Evolutionary conservation across 2,888 invertebrate genomes (phyloP).

Genomic region (Heliconius charithonia): DNA sequence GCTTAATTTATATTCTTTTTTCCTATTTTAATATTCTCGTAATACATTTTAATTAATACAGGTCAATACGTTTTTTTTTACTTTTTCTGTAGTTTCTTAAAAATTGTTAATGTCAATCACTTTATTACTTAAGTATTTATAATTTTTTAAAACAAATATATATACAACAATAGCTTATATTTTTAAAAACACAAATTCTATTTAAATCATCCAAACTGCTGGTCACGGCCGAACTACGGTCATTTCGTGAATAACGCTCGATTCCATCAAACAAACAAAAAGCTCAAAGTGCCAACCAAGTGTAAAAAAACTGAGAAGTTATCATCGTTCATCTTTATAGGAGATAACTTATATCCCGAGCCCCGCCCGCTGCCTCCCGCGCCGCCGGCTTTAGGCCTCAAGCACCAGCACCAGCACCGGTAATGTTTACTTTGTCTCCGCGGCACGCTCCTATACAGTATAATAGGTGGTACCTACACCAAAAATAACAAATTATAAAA

Average conservation of each 20-base stretch:
- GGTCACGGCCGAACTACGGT: neutral
- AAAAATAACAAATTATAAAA: slow-evolving; percentile 82
- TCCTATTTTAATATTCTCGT: neutral
- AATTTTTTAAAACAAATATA: neutral
- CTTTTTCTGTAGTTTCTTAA: too few relatives aligned
- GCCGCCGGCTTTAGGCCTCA: slow-evolving; percentile 54
- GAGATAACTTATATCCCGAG: slow-evolving; percentile 34
- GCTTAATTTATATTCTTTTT: neutral
- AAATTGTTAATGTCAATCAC: neutral
- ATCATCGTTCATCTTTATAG: slow-evolving; percentile 46
- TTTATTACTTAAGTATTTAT: neutral
- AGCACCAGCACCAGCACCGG: slow-evolving; percentile 54
- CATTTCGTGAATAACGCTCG: slow-evolving; percentile 17
- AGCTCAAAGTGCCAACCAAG: slow-evolving; percentile 44
- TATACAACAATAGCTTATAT: neutral
- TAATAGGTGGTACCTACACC: slow-evolving; percentile 57
- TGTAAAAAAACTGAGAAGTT: slow-evolving; percentile 48
- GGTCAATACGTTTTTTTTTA: too few relatives aligned
- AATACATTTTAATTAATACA: too few relatives aligned
- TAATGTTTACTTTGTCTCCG: slow-evolving; percentile 81
- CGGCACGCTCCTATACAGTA: slow-evolving; percentile 70
- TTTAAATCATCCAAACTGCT: neutral
- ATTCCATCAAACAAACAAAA: slow-evolving; percentile 40
- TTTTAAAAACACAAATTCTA: neutral
- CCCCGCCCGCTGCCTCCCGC: slow-evolving; percentile 40